Conservation (phyloP, 2,888 invertebrate genomes). For the Limnephilus marmoratus region DNA sequence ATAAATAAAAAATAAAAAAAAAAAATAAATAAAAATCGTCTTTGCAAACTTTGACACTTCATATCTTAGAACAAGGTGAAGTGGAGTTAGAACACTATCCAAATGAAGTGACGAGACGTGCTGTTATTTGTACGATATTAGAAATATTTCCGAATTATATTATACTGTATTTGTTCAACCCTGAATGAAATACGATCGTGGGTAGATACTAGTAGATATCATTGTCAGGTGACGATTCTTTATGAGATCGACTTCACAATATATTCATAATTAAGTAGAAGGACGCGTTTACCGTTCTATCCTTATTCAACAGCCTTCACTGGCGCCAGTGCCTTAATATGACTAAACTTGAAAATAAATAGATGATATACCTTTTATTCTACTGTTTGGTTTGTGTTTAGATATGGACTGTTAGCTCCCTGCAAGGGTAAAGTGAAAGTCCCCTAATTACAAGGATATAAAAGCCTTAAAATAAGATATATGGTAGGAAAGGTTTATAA, state of each 20-base stretch:
- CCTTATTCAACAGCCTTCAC: background rate
- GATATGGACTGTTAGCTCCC: background rate
- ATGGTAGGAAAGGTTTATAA: background rate
- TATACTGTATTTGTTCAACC: background rate
- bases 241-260: slow-evolving; percentile 17
- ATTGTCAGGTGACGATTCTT: slow-evolving; percentile 10
- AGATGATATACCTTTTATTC: background rate
- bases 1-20: no score
- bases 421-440: background rate
- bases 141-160: no score
- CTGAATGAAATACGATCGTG: background rate
- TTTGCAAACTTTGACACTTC: no score
- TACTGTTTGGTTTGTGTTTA: background rate
- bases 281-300: background rate
- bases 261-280: slow-evolving; percentile 23
- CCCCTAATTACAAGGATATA: background rate
- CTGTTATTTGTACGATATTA: no score
- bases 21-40: no score
- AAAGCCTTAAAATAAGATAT: background rate
- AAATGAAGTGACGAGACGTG: no score
- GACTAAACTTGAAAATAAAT: background rate
- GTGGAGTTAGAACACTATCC: no score
- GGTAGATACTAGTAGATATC: background rate
- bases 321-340: background rate
- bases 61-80: no score